Base-by-base conservation (phyloP, 2,888 invertebrate species). In the Aphidoletes aphidimyza region DNA sequence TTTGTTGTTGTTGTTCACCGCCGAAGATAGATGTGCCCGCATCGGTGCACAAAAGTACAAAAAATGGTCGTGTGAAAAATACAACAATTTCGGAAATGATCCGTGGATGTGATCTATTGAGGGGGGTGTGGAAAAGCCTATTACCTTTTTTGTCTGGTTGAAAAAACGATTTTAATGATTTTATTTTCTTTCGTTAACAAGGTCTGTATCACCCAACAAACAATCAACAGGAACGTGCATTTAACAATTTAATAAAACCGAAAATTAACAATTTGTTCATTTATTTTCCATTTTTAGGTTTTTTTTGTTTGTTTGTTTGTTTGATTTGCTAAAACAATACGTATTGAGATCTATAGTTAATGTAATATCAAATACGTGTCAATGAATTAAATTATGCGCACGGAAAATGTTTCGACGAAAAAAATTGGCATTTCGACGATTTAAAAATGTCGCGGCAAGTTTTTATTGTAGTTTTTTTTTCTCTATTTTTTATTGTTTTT, bases 181-280 rank as follows among this genome's bases (percentile, higher is more conserved):
- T 42, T 6, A 11, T 42, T 47, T 47, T 54, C 22, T 2, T 3
- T 54, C 5, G 2, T 69, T 30, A 69, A 69, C 30, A 69, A 69
- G 30, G 54, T 54, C 11, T 54, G 54, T 8, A 26, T 69, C 34
- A 30, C 30, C 69, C 69, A 69, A 69, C n/a, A n/a, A 69, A 30
- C 30, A 69, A 69, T 69, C 30, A 69, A 69, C 69, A 69, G 69
- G 69, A 69, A 69, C 69, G 14, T 69, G 69, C 30, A 69, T 69
- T 69, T 69, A 69, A 69, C 30, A 69, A 54, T 54, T 54, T 22
- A n/a, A n/a, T n/a, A n/a, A n/a, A n/a, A 54, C 54, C 54, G 54
- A 54, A 69, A 69, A 69, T 30, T 69, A 69, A 69, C 69, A 69
- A 69, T 30, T 69, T 69, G 69, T 69, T 69, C 69, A 69, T 69